Evolutionary conservation across 2,113 vertebrate species (phyloP).

Genomic region (Scalopus aquaticus): DNA sequence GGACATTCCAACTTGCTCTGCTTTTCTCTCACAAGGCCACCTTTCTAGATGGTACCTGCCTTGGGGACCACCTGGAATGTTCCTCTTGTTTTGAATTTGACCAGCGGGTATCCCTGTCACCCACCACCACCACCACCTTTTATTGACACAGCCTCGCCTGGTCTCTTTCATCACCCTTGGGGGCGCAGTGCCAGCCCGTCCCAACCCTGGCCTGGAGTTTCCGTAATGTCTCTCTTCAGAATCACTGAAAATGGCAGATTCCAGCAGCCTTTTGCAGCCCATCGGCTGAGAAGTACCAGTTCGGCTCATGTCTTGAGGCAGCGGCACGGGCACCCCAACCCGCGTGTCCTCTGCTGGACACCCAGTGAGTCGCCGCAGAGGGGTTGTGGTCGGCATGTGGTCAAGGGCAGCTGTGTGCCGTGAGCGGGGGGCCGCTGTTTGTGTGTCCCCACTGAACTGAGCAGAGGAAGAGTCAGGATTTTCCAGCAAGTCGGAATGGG

Average conservation of each 20-base stretch:
- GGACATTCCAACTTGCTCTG: not conserved
- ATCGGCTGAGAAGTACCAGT: not conserved
- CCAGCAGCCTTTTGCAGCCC: no score
- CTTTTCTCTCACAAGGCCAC: slow-evolving; percentile 27
- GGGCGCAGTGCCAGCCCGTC: not conserved
- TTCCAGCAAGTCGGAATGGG: rapidly evolving
- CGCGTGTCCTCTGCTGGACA: not conserved
- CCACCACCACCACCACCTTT: not conserved
- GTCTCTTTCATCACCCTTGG: not conserved
- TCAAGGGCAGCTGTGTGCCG: no score
- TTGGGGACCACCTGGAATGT: not conserved
- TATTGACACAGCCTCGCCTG: not conserved
- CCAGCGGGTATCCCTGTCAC: not conserved
- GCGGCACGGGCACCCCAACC: not conserved
- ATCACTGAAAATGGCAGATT: not conserved
- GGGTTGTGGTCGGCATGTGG: rapidly evolving
- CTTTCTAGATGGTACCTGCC: slow-evolving; percentile 58
- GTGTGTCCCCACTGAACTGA: no score
- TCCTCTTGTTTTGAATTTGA: slow-evolving; percentile 20
- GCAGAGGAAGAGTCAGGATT: not conserved
- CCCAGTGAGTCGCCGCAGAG: rapidly evolving
- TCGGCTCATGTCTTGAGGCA: not conserved
- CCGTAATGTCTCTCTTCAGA: not conserved
- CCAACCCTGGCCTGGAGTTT: not conserved
- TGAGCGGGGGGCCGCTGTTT: rapidly evolving